Evolutionary conservation across 2,797 vertebrate species (phyloP), one percentile per base, ranked within the genome.

Genomic region (Sebastes itinus): DNA sequence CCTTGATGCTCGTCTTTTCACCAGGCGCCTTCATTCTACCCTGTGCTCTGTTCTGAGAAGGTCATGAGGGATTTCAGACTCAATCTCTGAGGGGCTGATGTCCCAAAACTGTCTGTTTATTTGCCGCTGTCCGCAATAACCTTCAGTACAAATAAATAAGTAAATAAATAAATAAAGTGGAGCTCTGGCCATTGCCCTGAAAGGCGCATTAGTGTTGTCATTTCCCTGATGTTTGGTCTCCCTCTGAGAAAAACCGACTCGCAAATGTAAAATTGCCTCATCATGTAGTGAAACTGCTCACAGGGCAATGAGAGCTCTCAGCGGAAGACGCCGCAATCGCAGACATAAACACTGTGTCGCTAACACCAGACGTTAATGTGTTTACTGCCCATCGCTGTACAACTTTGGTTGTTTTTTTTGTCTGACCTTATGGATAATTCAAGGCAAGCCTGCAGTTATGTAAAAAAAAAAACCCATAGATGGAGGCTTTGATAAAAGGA

Each of bases 41-140:
- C 63, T 81, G 69, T 54, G 38, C 67, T 83, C 63, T 68, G 67
- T 67, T 80, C 79, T 77, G 5, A 67, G 49, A 90, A 92, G 86
- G 91, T 88, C 85, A 82, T 68, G 66, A 60, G 67, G 87, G 88
- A 92, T 78, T 91, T 89, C 80, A 86, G 66, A 79, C 75, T 78
- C 77, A 81, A 79, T 90, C 72, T 86, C 73, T 33, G 18, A 83
- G 72, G 71, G 66, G 42, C 72, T 25, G 4, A 55, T 73, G 65
- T 71, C 80, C 68, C 79, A 64, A 68, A 61, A 72, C 72, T 77
- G 67, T 87, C 73, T 81, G 33, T 84, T 83, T 86, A 87, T 81
- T 80, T 80, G 32, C 73, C 56, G 55, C 55, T 78, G 75, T 83
- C 85, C 3, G 10, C 78, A 84, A 84, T 84, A 88, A 87, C 86